These are phyloP conservation scores for Pseudocheirus occidentalis DNA, from an alignment of 2,797 vertebrate species.

Conservation along the genomic window DNA sequence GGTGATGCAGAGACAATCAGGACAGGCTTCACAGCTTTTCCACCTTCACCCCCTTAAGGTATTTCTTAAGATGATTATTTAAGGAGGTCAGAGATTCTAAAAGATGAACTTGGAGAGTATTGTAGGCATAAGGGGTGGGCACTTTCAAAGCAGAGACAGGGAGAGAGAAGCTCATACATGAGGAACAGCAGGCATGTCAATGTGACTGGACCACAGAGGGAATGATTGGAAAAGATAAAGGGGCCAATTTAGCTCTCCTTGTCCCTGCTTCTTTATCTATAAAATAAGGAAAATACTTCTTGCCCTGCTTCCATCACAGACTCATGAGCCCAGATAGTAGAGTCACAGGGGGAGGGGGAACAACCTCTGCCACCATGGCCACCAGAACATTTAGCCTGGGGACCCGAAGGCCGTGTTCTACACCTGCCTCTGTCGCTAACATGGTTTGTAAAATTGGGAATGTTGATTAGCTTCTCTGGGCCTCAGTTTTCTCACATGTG, in stretches of 20 bases:
- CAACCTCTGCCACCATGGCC: background rate
- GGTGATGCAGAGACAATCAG: background rate
- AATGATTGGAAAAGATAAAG: background rate
- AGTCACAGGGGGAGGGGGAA: background rate
- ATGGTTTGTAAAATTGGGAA: background rate
- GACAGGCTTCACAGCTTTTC: background rate
- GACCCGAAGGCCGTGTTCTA: background rate
- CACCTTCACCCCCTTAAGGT: background rate
- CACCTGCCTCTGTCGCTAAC: background rate
- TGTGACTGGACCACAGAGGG: background rate
- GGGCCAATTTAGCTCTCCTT: background rate
- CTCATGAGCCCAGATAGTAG: accelerated
- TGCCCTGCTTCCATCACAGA: background rate
- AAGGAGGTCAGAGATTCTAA: background rate
- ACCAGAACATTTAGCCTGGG: background rate
- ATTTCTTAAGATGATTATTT: background rate
- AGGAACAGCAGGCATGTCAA: background rate
- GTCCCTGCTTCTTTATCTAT: background rate
- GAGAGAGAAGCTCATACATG: background rate
- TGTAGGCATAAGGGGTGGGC: background rate
- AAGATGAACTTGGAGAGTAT: background rate
- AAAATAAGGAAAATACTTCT: background rate
- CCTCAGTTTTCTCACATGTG: constrained; percentile 8
- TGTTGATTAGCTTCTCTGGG: background rate
- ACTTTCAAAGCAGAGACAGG: background rate